Percentiles rank a stretch among this genome's conserved stretches.
Evolutionary conservation across 1,140 invertebrate species (phyloP).

Genomic region (Drosophila rufa): DNA sequence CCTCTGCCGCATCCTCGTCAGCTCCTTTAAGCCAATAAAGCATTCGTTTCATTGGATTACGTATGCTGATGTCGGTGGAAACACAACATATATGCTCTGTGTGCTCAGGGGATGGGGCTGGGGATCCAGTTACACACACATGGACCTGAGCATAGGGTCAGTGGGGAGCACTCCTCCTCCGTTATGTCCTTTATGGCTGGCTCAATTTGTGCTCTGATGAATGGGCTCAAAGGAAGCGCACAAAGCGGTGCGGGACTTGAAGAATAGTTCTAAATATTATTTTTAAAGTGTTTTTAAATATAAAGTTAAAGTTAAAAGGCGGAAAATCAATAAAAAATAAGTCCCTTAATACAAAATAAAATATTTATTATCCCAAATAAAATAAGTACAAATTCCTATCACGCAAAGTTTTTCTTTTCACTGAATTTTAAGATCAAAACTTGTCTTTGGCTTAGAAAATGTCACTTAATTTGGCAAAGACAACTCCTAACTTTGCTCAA

Average conservation of each 20-base stretch:
- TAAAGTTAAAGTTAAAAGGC: not conserved
- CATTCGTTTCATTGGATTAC: slow-evolving; percentile 83
- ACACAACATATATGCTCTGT: not conserved
- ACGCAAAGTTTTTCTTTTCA: no score
- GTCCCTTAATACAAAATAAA: not conserved
- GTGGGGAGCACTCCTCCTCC: slow-evolving; percentile 12
- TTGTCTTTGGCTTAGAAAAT: not conserved
- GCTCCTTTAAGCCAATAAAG: slow-evolving; percentile 82
- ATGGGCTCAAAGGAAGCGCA: slow-evolving; percentile 26
- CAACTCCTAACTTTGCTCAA: not conserved
- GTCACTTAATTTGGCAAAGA: not conserved
- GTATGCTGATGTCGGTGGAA: slow-evolving; percentile 68
- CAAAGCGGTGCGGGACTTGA: not conserved
- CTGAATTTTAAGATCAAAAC: not conserved
- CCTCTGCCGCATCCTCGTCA: slow-evolving; percentile 54
- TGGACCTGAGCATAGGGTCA: slow-evolving; percentile 23
- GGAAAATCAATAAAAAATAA: not conserved
- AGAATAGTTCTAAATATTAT: not conserved
- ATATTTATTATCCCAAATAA: not conserved
- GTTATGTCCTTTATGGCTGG: not conserved
- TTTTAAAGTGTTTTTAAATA: not conserved
- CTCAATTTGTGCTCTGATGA: slow-evolving; percentile 66
- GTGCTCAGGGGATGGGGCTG: not conserved
- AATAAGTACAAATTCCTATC: not conserved
- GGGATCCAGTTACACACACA: slow-evolving; percentile 67